These are phyloP conservation scores for Papilio aristodemus DNA, from an alignment of 1,140 invertebrate species.

Conservation along the genomic window DNA sequence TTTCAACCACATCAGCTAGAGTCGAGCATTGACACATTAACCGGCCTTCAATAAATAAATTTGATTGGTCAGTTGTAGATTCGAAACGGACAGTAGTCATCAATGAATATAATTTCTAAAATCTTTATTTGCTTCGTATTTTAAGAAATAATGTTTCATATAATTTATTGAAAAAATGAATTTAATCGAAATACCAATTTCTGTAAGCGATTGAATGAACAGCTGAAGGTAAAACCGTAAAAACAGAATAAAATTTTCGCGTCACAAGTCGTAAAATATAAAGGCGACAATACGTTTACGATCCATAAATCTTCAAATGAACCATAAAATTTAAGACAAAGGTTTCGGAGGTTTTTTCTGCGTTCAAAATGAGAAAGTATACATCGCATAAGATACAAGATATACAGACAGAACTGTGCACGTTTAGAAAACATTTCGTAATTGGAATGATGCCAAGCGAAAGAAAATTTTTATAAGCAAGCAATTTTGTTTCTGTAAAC, in stretches of 20 bases:
- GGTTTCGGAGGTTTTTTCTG: slow-evolving; percentile 1
- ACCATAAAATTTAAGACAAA: slow-evolving; percentile 32
- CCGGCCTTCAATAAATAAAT: too few species aligned
- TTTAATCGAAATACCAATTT: slow-evolving; percentile 15
- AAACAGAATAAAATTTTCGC: slow-evolving; percentile 26
- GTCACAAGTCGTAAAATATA: slow-evolving; percentile 31
- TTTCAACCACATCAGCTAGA: too few species aligned
- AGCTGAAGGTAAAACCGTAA: slow-evolving; percentile 27
- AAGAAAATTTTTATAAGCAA: slow-evolving; percentile 24
- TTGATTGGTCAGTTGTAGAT: too few species aligned
- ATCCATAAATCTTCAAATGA: slow-evolving; percentile 31
- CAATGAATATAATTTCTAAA: too few species aligned
- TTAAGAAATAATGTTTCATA: neutral
- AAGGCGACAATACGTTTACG: slow-evolving; percentile 29
- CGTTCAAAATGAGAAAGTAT: slow-evolving; percentile 19
- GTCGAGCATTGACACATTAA: too few species aligned
- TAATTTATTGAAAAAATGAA: neutral
- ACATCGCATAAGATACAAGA: slow-evolving; percentile 19
- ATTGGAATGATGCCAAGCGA: slow-evolving; percentile 21
- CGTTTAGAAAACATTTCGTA: slow-evolving; percentile 23
- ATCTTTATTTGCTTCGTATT: too few species aligned
- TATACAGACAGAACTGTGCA: slow-evolving; percentile 3
- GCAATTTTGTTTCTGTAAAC: slow-evolving; percentile 16
- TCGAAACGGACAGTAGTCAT: too few species aligned
- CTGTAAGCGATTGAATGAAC: slow-evolving; percentile 21